phyloP scores from a whole-genome alignment of 2,113 vertebrate species.

The Serilophus lunatus region DNA sequence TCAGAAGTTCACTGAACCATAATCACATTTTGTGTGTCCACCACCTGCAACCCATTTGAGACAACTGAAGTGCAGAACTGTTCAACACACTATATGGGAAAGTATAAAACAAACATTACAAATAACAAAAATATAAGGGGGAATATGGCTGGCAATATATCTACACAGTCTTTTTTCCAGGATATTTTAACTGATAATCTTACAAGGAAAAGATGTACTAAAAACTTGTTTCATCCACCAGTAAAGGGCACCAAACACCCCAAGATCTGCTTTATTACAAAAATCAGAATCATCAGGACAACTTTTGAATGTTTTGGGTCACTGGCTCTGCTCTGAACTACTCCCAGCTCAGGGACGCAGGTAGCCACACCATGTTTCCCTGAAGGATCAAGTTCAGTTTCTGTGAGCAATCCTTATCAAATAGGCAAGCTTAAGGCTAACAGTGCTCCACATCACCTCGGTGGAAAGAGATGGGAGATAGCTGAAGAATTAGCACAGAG shows the following conservation, averaged over 20 bases:
- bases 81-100: neutral
- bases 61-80: neutral
- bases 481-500: neutral
- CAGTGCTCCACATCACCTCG: neutral
- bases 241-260: neutral
- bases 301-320: neutral
- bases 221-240: neutral
- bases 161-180: neutral
- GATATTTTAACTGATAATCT: neutral
- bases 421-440: neutral
- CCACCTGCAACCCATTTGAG: neutral
- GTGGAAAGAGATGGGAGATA: neutral
- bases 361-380: neutral
- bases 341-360: no score
- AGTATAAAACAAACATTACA: neutral
- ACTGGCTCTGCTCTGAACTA: neutral
- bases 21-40: neutral
- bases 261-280: neutral
- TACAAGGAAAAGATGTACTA: neutral
- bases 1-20: neutral
- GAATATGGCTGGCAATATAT: neutral
- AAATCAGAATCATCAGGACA: neutral
- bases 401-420: neutral
- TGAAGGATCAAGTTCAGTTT: neutral
- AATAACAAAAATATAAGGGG: neutral